Percentiles rank a stretch among this genome's conserved stretches.
These are phyloP conservation scores for Apodemus speciosus DNA, from an alignment of 2,113 vertebrate genomes.

Conservation along the genomic window DNA sequence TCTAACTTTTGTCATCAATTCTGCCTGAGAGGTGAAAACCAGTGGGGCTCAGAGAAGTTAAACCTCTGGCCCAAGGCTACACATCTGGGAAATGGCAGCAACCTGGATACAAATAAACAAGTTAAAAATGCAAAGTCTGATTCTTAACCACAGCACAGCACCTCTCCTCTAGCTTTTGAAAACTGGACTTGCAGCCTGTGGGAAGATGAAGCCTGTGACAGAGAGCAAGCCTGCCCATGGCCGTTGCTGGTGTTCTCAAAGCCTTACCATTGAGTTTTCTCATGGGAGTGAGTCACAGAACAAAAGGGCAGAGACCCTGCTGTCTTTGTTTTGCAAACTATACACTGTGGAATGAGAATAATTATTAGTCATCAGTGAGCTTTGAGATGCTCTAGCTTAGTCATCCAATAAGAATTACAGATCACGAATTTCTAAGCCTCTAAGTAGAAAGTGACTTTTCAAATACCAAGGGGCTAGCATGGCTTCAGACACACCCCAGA, in stretches of 20 bases:
- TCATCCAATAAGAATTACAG: slow-evolving; percentile 46
- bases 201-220: neutral
- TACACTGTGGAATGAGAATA: slow-evolving; percentile 48
- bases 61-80: neutral
- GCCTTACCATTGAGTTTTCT: neutral
- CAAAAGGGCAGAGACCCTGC: slow-evolving; percentile 61
- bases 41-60: slow-evolving; percentile 19
- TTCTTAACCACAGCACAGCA: neutral
- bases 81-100: neutral
- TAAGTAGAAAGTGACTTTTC: slow-evolving; percentile 4
- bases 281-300: slow-evolving; percentile 62
- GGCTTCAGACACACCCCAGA: neutral
- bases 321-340: slow-evolving; percentile 56
- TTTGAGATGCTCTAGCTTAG: neutral
- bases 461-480: neutral
- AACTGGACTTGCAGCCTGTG: neutral
- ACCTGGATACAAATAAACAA: neutral
- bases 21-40: neutral
- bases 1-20: neutral
- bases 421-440: slow-evolving; percentile 19
- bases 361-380: slow-evolving; percentile 52
- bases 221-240: neutral
- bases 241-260: neutral
- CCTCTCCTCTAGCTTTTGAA: neutral
- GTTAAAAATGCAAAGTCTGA: slow-evolving; percentile 22